Conservation (phyloP, 2,888 invertebrate genomes). For the Agonopterix heracliana region DNA sequence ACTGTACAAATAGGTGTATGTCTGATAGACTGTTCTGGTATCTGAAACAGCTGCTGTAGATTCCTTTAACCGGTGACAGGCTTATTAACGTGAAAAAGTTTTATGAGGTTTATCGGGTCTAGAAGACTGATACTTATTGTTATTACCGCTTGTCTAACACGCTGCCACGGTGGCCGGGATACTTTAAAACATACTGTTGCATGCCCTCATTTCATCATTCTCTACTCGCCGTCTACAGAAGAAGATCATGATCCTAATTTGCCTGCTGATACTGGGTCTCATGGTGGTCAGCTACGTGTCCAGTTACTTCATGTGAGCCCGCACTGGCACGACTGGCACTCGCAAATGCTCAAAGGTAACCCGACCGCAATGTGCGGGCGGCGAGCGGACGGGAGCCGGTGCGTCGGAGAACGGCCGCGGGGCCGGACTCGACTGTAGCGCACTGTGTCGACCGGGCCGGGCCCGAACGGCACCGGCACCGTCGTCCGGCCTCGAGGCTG, state of each 20-base stretch:
- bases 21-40: too few species aligned
- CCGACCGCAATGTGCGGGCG: constrained; percentile 10
- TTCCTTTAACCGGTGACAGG: too few species aligned
- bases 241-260: constrained; percentile 94
- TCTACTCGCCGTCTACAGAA: constrained; percentile 78
- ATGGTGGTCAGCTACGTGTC: constrained; percentile 84
- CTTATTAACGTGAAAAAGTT: too few species aligned
- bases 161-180: constrained; percentile 21
- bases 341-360: constrained; percentile 68
- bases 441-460: not conserved
- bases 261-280: constrained; percentile 89
- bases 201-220: constrained; percentile 38
- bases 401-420: not conserved
- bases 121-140: too few species aligned
- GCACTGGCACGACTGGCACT: constrained; percentile 31
- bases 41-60: too few species aligned
- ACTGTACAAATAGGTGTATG: too few species aligned
- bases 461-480: not conserved
- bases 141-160: too few species aligned
- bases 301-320: constrained; percentile 75
- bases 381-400: constrained; percentile 36
- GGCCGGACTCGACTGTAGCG: not conserved
- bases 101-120: too few species aligned
- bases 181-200: constrained; percentile 67
- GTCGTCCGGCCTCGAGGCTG: not conserved